Percentiles rank a stretch among this genome's conserved stretches.
Evolutionary conservation across 2,888 invertebrate species (phyloP).

Genomic region (Marronus borbonicus): DNA sequence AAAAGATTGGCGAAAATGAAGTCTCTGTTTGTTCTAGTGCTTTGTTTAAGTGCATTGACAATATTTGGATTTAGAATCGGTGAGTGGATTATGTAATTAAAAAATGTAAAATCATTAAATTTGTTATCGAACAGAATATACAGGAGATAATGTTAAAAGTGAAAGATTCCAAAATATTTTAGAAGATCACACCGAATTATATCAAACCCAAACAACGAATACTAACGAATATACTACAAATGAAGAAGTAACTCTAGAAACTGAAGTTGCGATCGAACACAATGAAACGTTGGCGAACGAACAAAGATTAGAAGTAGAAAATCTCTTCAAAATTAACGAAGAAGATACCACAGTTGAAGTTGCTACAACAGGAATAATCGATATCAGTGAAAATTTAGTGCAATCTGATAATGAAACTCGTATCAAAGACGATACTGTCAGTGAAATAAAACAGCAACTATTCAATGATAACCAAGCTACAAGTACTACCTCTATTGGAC

Average conservation of each 20-base stretch:
- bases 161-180: not conserved
- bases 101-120: not conserved
- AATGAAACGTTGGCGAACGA: slow-evolving; percentile 3
- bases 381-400: slow-evolving; percentile 17
- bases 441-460: not conserved
- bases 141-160: not conserved
- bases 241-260: not conserved
- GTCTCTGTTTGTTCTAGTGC: not conserved
- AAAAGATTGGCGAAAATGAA: slow-evolving; percentile 17
- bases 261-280: not conserved
- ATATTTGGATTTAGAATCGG: slow-evolving; percentile 12
- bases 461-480: too few relatives aligned
- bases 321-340: not conserved
- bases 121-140: not conserved
- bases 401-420: not conserved
- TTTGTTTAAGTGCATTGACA: not conserved
- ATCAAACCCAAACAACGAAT: not conserved
- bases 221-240: not conserved
- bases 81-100: slow-evolving; percentile 1
- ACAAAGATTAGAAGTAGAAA: not conserved
- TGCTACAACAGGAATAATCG: not conserved
- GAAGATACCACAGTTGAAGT: not conserved
- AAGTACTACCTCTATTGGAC: not conserved
- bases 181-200: not conserved
- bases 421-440: not conserved